Conservation (phyloP, 1,140 invertebrate genomes). For the Diorhabda sublineata region DNA sequence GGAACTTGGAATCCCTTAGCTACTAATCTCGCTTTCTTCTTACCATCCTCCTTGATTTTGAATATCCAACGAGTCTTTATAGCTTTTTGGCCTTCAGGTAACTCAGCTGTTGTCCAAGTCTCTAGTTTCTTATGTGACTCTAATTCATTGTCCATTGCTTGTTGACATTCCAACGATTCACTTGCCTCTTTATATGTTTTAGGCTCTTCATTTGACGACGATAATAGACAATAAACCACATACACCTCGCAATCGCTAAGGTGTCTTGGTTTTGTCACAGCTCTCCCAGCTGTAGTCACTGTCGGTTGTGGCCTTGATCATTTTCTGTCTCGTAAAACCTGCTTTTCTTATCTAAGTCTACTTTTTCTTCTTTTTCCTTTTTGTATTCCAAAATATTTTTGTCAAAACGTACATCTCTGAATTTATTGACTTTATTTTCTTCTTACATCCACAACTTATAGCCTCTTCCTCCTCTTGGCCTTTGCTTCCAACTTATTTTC, state of each 20-base stretch:
- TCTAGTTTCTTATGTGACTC: not conserved
- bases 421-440: too few species aligned
- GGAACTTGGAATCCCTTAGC: slow-evolving; percentile 14
- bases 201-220: not conserved
- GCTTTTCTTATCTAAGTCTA: too few species aligned
- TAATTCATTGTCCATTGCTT: not conserved
- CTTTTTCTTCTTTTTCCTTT: too few species aligned
- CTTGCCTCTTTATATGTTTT: not conserved
- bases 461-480: slow-evolving; percentile 13
- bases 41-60: slow-evolving; percentile 13
- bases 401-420: not conserved
- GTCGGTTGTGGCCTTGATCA: too few species aligned
- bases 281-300: not conserved
- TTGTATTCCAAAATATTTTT: too few species aligned
- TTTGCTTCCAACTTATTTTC: not conserved
- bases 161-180: not conserved
- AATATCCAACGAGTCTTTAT: slow-evolving; percentile 15
- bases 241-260: slow-evolving; percentile 13
- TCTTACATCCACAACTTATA: slow-evolving; percentile 31
- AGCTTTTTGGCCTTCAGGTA: slow-evolving; percentile 12
- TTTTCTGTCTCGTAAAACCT: too few species aligned
- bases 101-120: slow-evolving; percentile 8
- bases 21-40: slow-evolving; percentile 13
- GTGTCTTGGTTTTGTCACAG: slow-evolving; percentile 9
- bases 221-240: slow-evolving; percentile 6